phyloP scores from a whole-genome alignment of 2,888 invertebrate species.

The Nephrocerus scutellatus region DNA sequence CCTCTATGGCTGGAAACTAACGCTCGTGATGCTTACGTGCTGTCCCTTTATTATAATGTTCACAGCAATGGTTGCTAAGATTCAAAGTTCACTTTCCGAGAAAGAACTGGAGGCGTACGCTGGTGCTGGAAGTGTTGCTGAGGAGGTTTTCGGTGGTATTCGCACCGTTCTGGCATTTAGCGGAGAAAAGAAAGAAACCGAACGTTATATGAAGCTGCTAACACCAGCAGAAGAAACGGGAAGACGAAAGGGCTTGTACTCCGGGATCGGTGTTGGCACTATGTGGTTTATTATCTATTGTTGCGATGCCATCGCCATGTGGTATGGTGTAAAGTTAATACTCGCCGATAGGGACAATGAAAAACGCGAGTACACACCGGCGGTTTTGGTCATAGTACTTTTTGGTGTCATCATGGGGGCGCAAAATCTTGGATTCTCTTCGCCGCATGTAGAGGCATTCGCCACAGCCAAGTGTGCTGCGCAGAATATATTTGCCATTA shows the following conservation, averaged over 20 bases:
- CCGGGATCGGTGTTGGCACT: slow-evolving; percentile 60
- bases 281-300: slow-evolving; percentile 72
- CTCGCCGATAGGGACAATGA: slow-evolving; percentile 55
- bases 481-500: slow-evolving; percentile 61
- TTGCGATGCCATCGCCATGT: slow-evolving; percentile 68
- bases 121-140: slow-evolving; percentile 67
- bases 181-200: slow-evolving; percentile 66
- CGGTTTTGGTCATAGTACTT: slow-evolving; percentile 64
- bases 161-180: slow-evolving; percentile 73
- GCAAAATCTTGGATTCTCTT: slow-evolving; percentile 67
- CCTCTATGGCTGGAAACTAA: slow-evolving; percentile 76
- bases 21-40: slow-evolving; percentile 70
- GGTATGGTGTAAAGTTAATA: slow-evolving; percentile 71
- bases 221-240: slow-evolving; percentile 59
- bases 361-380: slow-evolving; percentile 59
- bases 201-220: slow-evolving; percentile 53
- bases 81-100: slow-evolving; percentile 59
- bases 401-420: slow-evolving; percentile 73
- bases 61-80: slow-evolving; percentile 66
- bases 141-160: slow-evolving; percentile 67
- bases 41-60: slow-evolving; percentile 69
- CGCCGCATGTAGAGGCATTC: slow-evolving; percentile 70
- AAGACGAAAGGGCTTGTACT: slow-evolving; percentile 56
- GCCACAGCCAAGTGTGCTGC: slow-evolving; percentile 66
- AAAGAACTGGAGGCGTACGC: slow-evolving; percentile 67